Percentiles rank a stretch among this genome's conserved stretches.
Evolutionary conservation across 2,113 vertebrate species (phyloP).

Genomic region (Passer domesticus): DNA sequence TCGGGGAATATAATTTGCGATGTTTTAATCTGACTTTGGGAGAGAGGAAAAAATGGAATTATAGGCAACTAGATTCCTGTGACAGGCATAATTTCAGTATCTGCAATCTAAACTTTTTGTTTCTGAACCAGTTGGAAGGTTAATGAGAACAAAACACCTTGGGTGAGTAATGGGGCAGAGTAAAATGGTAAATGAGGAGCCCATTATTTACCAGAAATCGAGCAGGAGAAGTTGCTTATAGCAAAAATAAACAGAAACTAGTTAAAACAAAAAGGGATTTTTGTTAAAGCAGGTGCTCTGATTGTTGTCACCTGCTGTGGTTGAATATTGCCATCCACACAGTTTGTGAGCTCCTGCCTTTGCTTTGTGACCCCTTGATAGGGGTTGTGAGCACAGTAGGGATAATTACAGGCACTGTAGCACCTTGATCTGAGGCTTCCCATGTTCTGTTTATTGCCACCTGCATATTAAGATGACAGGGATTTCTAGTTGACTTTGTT

Average conservation of each 20-base stretch:
- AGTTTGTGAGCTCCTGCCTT: background rate
- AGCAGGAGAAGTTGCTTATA: background rate
- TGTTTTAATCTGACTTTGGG: constrained; percentile 60
- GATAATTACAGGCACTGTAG: background rate
- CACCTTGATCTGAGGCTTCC: background rate
- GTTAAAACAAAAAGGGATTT: background rate
- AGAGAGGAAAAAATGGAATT: constrained; percentile 39
- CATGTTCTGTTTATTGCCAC: background rate
- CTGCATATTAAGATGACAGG: background rate
- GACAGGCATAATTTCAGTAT: constrained; percentile 24
- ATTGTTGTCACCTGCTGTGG: constrained; percentile 1
- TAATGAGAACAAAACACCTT: background rate
- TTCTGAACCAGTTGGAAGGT: background rate
- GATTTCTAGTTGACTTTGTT: background rate
- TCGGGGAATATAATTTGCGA: constrained; percentile 37
- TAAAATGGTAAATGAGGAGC: background rate
- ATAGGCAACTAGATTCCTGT: constrained; percentile 31
- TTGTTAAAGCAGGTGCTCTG: background rate
- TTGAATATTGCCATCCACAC: background rate
- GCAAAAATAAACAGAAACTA: constrained; percentile 26
- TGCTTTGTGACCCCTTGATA: background rate
- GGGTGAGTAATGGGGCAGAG: background rate
- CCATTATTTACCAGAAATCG: background rate
- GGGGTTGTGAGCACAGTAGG: background rate
- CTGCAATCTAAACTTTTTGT: background rate